Conservation (phyloP, 2,888 invertebrate genomes). For the Spodoptera littoralis region DNA sequence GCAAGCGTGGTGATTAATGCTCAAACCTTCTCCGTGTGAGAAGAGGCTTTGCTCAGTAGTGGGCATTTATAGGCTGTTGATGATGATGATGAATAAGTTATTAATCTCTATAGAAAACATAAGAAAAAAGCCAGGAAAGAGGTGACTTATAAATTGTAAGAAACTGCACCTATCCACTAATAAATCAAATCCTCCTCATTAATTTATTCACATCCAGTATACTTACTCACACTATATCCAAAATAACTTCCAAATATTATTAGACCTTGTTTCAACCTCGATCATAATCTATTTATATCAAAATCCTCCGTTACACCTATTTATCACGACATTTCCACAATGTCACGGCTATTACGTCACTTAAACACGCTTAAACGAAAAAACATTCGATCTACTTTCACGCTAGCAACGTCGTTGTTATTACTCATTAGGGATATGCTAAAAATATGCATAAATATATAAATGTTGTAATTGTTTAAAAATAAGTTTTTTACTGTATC, state of each 20-base stretch:
- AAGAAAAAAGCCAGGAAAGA: too few species aligned
- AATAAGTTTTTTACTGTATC: neutral
- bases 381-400: conserved; percentile 14
- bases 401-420: conserved; percentile 13
- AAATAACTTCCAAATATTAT: conserved; percentile 11
- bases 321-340: conserved; percentile 24
- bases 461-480: neutral
- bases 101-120: too few species aligned
- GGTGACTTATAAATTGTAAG: too few species aligned
- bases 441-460: too few species aligned
- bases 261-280: conserved; percentile 15
- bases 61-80: too few species aligned
- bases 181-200: too few species aligned
- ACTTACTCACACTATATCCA: neutral
- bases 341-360: conserved; percentile 39
- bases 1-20: too few species aligned
- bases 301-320: conserved; percentile 4
- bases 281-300: conserved; percentile 32
- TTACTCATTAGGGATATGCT: conserved; percentile 15
- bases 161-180: too few species aligned
- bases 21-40: too few species aligned
- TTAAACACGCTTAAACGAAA: conserved; percentile 11
- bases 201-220: neutral
- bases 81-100: too few species aligned
- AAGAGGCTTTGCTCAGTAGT: too few species aligned